phyloP scores from a whole-genome alignment of 2,113 vertebrate species.

The Chionodraco myersi region DNA sequence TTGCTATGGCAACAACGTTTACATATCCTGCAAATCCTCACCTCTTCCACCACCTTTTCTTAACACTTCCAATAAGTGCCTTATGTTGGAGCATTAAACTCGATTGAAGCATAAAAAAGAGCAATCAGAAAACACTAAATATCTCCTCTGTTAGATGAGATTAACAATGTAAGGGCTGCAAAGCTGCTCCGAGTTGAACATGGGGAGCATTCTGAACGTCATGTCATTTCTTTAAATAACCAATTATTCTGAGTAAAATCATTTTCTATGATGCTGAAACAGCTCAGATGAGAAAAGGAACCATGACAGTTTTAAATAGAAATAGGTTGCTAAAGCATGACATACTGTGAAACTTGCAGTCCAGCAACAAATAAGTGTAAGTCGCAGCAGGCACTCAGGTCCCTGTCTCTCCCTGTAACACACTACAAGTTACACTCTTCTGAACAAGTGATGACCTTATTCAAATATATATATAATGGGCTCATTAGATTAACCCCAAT shows the following conservation, averaged over 20 bases:
- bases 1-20: constrained; percentile 32
- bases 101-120: not conserved
- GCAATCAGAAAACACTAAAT: not conserved
- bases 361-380: not conserved
- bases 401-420: not conserved
- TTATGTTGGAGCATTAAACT: not conserved
- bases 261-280: constrained; percentile 20
- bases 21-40: constrained; percentile 2
- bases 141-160: not conserved
- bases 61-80: not conserved
- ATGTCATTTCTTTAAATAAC: constrained; percentile 25
- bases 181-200: constrained; percentile 7
- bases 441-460: constrained; percentile 8
- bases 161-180: not conserved
- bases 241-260: constrained; percentile 5
- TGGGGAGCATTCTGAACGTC: constrained; percentile 26
- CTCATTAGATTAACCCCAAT: not conserved
- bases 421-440: not conserved
- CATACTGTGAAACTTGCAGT: constrained; percentile 14
- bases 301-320: constrained; percentile 14
- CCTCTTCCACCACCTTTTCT: not conserved
- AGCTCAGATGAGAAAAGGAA: constrained; percentile 11
- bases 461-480: constrained; percentile 1
- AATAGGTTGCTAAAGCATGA: constrained; percentile 22
- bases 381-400: constrained; percentile 11